phyloP scores from a whole-genome alignment of 2,888 invertebrate genomes.

The Caenorhabditis zanzibari region DNA sequence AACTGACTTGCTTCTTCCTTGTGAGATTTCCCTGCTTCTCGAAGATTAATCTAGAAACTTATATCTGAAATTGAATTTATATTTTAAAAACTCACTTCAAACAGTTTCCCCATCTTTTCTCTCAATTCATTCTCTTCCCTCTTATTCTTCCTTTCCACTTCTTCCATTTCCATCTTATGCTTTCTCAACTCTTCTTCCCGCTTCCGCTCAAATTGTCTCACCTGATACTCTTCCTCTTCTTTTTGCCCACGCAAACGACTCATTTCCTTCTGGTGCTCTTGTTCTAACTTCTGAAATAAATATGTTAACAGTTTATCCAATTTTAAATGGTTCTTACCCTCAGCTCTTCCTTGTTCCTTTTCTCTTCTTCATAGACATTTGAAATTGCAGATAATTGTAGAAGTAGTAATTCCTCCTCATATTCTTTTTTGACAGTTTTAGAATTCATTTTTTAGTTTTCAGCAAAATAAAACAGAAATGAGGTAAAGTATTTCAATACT shows the following conservation, averaged over 20 bases:
- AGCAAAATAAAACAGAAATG: not conserved
- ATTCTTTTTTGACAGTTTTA: not conserved
- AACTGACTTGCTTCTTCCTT: not conserved
- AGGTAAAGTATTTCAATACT: not conserved
- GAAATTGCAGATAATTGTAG: not conserved
- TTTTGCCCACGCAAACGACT: not conserved
- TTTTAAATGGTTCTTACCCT: not conserved
- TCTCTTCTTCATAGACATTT: not conserved
- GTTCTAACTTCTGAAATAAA: not conserved
- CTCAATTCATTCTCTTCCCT: conserved; percentile 5
- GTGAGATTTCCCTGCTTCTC: not conserved
- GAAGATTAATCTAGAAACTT: not conserved
- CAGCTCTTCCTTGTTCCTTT: not conserved
- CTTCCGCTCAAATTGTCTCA: not conserved
- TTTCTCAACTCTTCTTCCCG: not conserved
- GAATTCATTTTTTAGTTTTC: not conserved
- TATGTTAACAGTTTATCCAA: not conserved
- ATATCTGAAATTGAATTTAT: too few relatives aligned
- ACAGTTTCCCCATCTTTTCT: not conserved
- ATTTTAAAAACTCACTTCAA: not conserved
- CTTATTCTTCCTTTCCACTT: not conserved
- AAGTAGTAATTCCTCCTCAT: not conserved
- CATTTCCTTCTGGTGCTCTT: not conserved
- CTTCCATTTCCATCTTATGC: not conserved
- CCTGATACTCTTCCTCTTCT: not conserved